Base-by-base conservation (phyloP, 2,113 vertebrate species). In the Hipposideros armiger region DNA sequence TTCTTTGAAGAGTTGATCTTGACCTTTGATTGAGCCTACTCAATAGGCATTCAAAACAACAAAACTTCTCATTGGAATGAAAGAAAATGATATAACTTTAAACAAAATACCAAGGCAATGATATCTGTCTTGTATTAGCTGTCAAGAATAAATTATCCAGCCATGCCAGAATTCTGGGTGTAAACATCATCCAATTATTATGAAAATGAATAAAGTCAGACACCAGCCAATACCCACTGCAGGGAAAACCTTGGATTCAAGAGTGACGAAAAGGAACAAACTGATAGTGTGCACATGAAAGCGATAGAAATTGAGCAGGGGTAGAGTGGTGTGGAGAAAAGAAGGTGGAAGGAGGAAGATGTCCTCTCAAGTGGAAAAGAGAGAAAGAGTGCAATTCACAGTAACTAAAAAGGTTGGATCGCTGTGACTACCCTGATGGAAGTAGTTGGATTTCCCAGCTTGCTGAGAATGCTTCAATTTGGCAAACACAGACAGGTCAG, bases 31-130 rank as follows among this genome's bases (percentile, higher is more conserved):
- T 47, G 52, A 69, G 64, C 19, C 30, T 64, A 90, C 13, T 66
- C 20, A 70, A 42, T 9, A 85, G 22, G 16, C 32, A 86, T 50
- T 95, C 20, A 62, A 96, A 94, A 77, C 40, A 96, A 74, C 6
- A 67, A 84, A 54, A 69, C 16, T 82, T 32, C 26, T 90, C 30
- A 52, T 0, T 66, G 50, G 42, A 84, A 58, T 88, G 11, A 62
- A 64, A 56, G 15, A 73, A 94, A 76, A 90, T 42, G 72, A 32
- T 52, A 15, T 11, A 58, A 6, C 42, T 92, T 40, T 92, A 40
- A 77, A 70, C 9, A 74, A 94, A 88, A 77, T 36, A 66, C 4
- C 11, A 96, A 84, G 15, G 19, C 70, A 77, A 56, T 90, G 3
- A 56, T 28, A 54, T 56, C 28, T 94, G 60, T 30, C 40, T 90